Conservation (phyloP, 2,113 vertebrate species). For the Atlantisia rogersi region DNA sequence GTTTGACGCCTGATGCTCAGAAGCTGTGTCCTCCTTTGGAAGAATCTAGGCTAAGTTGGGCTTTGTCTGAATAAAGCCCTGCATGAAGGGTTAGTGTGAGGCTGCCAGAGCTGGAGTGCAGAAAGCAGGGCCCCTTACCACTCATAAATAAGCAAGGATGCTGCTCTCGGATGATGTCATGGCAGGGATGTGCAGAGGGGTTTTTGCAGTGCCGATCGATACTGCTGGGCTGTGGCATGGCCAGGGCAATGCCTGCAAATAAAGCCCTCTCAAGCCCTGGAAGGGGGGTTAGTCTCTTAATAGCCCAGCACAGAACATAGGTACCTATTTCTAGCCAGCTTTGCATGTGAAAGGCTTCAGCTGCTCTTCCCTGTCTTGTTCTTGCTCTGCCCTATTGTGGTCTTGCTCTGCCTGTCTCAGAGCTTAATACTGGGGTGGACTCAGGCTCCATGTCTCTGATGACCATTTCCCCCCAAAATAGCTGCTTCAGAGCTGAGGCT, state of each 20-base stretch:
- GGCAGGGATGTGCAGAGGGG: not conserved
- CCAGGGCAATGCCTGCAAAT: not conserved
- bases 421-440: fast-evolving
- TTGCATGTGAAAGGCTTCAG: not conserved
- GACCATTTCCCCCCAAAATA: fast-evolving
- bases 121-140: not conserved
- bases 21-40: not conserved
- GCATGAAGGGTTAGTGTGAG: fast-evolving
- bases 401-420: not conserved
- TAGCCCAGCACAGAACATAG: not conserved
- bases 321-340: slow-evolving; percentile 35
- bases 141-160: not conserved
- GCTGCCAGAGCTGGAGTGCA: not conserved
- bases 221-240: not conserved
- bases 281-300: not conserved
- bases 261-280: not conserved
- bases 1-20: not conserved
- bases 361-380: not conserved
- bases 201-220: not conserved
- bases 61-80: not conserved
- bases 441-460: not conserved
- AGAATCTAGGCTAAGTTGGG: not conserved
- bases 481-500: fast-evolving
- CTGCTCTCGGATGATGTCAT: not conserved
- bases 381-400: not conserved